Evolutionary conservation across 2,113 vertebrate genomes (phyloP), one percentile per base, ranked within the genome.

Genomic region (human): DNA sequence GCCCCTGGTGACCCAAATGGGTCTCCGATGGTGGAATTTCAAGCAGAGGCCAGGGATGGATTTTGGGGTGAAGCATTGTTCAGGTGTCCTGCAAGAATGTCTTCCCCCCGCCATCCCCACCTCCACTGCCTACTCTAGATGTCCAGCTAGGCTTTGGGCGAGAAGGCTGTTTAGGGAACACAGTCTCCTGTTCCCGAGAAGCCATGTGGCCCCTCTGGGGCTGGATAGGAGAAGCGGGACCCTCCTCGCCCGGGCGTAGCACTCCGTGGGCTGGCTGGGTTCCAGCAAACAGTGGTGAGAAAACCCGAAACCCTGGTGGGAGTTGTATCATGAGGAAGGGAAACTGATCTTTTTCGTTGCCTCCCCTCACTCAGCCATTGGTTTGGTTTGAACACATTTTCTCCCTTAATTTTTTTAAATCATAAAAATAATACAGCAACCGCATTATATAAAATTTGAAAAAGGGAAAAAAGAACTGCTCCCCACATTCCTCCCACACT

Each of bases 391-490:
- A 82, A 89, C 89, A 93, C 72, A 48, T 73, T 57, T 79, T 70
- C 32, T 57, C 59, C 68, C 38, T 80, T 66, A 38, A 5, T 23
- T 59, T 66, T 95, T 97, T 79, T 10, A n/a, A 48, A 94, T 94
- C 66, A 64, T 89, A 97, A 96, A 97, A 96, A 96, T 90, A 97
- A 95, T 64, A 59, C 79, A 75, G 68, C 48, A 25, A 96, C 97
- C 61, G 5, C 82, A 79, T 97, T 86, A 89, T 94, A 93, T 97
- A 95, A 97, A 97, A 97, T 50, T 73, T 57, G 84, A 86, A 80
- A 92, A 87, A 86, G 38, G 82, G 6, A 45, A 80, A 79, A 61
- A 78, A 72, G 89, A 92, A 52, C 70, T 2, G 30, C 30, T 35
- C 14, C 43, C 80, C 59, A 52, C 35, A n/a, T 52, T n/a, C 30